Base-by-base conservation (phyloP, 2,888 invertebrate species). In the Bimastos eiseni region DNA sequence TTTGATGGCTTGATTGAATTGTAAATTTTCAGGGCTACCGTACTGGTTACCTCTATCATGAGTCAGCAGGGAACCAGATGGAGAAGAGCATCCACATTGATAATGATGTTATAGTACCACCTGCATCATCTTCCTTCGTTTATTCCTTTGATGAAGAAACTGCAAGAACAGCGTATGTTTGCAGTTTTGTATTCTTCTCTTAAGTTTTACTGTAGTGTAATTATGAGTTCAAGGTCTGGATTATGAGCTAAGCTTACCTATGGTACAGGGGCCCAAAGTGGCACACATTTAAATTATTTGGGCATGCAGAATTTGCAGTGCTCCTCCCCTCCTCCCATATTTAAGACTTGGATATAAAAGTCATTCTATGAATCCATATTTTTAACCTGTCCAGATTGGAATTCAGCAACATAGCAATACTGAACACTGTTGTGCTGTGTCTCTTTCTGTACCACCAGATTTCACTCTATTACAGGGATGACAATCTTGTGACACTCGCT, bases 1-100 rank as follows among this genome's bases (percentile, higher is more conserved):
- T 89, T n/a, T 41, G 15, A 37, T 89, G 41, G 44, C 41, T 41
- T 38, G 49, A 30, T 33, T 37, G 24, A 41, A 34, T 44, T 15
- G 36, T n/a, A 34, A 36, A 21, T 84, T 36, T 86, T n/a, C 93
- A 97, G 97, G 99, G 99, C 91, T 99, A 98, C 96, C 97, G 98
- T 94, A 99, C 99, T 91, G 99, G 99, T 0, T 98, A 99, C 95
- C 97, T 98, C 93, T 99, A 99, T 95, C 96, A 98, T 92, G 97
- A 98, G 95, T 98, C 98, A 90, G 98, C 93, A 98, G 98, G 95
- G 97, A 97, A 37, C 91, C 89, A 44, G 90, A 86, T 17, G 36
- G 91, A 41, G 89, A 89, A 91, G 94, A 94, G 37, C 96, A 97
- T 94, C 34, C 96, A 97, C 94, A 97, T 97, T 21, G 97, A 97